Percentiles rank a stretch among this genome's conserved stretches.
Conservation (phyloP, 2,888 invertebrate species). For the Cheilosia vernalis region DNA sequence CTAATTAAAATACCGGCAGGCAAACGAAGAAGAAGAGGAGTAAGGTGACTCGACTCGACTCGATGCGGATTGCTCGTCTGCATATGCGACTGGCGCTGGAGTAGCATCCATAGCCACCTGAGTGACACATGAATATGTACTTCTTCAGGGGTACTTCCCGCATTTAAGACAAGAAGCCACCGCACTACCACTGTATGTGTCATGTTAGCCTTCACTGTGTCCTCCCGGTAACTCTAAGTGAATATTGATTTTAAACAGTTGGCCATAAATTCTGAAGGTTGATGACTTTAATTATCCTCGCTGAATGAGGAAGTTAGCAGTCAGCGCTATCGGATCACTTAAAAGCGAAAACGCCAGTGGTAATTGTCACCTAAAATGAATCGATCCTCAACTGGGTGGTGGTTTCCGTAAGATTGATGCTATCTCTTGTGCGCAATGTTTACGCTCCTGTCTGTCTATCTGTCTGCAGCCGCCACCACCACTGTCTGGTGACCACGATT, state of each 20-base stretch:
- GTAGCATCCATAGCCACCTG: constrained; percentile 30
- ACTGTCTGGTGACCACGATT: constrained; percentile 6
- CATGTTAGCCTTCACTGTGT: constrained; percentile 40
- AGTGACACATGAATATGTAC: constrained; percentile 40
- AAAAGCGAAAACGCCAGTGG: neutral
- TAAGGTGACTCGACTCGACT: constrained; percentile 7
- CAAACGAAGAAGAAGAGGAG: neutral
- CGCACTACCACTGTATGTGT: constrained; percentile 5
- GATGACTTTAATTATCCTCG: constrained; percentile 40
- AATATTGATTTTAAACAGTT: constrained; percentile 41
- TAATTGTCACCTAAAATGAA: constrained; percentile 29
- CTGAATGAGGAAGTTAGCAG: constrained; percentile 1
- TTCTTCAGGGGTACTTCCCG: constrained; percentile 6
- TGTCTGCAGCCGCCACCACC: constrained; percentile 16
- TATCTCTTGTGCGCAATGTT: constrained; percentile 39
- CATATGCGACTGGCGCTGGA: neutral
- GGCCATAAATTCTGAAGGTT: constrained; percentile 48
- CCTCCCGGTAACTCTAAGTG: constrained; percentile 10
- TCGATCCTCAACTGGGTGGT: constrained; percentile 24
- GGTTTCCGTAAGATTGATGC: constrained; percentile 16
- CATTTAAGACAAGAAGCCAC: constrained; percentile 9
- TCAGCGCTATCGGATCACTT: constrained; percentile 2
- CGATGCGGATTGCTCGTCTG: constrained; percentile 1
- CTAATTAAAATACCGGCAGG: constrained; percentile 71
- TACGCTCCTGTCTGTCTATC: constrained; percentile 45